Evolutionary conservation across 2,797 vertebrate genomes (phyloP), one percentile per base, ranked within the genome.

Genomic region (Lateolabrax maculatus): DNA sequence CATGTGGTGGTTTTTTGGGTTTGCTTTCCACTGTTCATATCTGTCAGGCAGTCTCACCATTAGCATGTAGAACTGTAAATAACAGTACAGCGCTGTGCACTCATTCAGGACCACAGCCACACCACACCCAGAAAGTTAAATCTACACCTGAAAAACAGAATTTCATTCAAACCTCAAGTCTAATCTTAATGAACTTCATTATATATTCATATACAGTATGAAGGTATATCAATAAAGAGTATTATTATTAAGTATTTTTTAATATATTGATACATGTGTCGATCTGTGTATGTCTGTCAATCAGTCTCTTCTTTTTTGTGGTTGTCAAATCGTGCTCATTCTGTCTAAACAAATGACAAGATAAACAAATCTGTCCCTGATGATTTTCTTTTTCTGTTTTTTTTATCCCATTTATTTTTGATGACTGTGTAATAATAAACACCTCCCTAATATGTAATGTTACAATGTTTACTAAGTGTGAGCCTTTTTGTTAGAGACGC

Each of bases 1-100:
- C 44, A 48, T 29, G 11, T 12, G n/a, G 64, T 79, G 72, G 0
- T 75, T 77, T 77, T 53, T 51, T 84, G 61, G 71, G 41, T 77
- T 80, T 55, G 72, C 57, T 71, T 81, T 71, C 70, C 46, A 53
- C 57, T 25, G 55, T 80, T n/a, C 60, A 41, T 78, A 25, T 62
- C 39, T 67, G 23, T 67, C 61, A 72, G 57, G 25, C 51, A 58
- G 19, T 55, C 48, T 64, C n/a, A 21, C 25, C 36, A 9, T 85
- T 56, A 80, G 64, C 71, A 74, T 81, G 64, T 71, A 18, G 6
- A 34, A 55, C 71, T 9, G 27, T 43, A 61, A 46, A 57, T 64
- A 48, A 37, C 43, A 65, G 64, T 3, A 19, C 48, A 52, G 49
- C 11, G 4, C 23, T 66, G 43, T 61, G 51, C 43, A 41, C 15